A percentile compares a stretch with the other conserved stretches of the same genome.
These are phyloP conservation scores for Halichondria panicea DNA, from an alignment of 37 sponge, comb jelly and placozoan species.

Conservation along the genomic window DNA sequence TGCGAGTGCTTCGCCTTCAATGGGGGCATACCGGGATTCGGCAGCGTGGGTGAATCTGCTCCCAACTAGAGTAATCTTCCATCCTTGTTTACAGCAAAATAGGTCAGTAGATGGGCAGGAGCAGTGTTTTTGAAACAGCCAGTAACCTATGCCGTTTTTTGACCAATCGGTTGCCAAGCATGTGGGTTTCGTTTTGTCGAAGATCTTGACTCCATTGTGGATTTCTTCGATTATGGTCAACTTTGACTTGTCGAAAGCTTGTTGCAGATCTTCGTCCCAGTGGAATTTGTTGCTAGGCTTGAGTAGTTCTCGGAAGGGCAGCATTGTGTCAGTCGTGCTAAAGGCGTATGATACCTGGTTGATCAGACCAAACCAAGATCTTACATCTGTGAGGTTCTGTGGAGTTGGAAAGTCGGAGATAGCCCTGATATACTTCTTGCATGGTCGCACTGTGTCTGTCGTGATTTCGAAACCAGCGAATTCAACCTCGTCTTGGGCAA, in stretches of 20 bases:
- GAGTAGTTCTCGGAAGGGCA: conserved; percentile 18
- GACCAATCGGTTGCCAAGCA: conserved; percentile 40
- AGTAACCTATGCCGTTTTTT: conserved; percentile 37
- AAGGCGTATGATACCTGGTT: conserved; percentile 26
- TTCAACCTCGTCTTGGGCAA: conserved; percentile 28
- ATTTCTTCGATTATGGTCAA: conserved; percentile 33
- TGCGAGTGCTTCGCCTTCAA: conserved; percentile 50
- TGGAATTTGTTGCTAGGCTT: conserved; percentile 26
- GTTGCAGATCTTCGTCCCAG: conserved; percentile 27
- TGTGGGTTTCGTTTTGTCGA: conserved; percentile 40
- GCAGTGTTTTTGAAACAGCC: conserved; percentile 52
- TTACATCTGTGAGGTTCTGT: conserved; percentile 19
- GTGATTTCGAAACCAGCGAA: conserved; percentile 40
- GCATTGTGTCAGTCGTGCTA: conserved; percentile 24
- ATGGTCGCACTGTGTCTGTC: conserved; percentile 25
- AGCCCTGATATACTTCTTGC: conserved; percentile 33
- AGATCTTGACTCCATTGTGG: conserved; percentile 30
- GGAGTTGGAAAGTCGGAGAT: conserved; percentile 19
- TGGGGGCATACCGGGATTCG: conserved; percentile 45
- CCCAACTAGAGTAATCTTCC: conserved; percentile 48
- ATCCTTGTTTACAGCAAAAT: conserved; percentile 38
- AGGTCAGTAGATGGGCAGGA: conserved; percentile 42
- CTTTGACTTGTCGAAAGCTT: conserved; percentile 40
- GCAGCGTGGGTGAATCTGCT: conserved; percentile 56
- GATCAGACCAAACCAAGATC: conserved; percentile 31